Base-by-base conservation (phyloP, 2,113 vertebrate genomes). In the Clarias magur region DNA sequence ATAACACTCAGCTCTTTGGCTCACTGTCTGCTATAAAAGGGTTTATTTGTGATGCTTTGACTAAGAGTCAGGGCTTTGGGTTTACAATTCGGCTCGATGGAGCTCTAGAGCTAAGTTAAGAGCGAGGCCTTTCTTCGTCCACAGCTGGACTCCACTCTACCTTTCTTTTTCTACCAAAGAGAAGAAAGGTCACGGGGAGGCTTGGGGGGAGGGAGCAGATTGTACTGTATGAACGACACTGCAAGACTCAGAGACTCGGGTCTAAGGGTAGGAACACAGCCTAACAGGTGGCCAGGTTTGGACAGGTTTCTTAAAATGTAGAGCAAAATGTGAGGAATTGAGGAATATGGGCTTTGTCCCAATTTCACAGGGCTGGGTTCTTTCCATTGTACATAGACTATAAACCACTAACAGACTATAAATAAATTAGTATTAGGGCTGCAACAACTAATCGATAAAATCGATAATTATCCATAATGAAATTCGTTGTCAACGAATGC, bases 291-390 rank as follows among this genome's bases (percentile, higher is more conserved):
- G 48, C 13, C 13, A 27, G 72, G 30, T 15, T 56, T 25, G 25
- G 5, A 25, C 6, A 27, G 53, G 76, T 57, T 27, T 30, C 0
- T 21, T 25, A 21, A 76, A 76, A 76, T 23, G 54, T 56, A 60
- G 68, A 86, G 81, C 17, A 48, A 48, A 48, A 48, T 48, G 1
- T 56, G 60, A 85, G 67, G 21, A 59, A 19, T 53, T 25, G 7
- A 21, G 34, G 56, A 60, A 88, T 79, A 23, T 48, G 56, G 63
- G 63, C 56, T 68, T 68, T 17, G 83, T 62, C 42, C 80, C 84
- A 5, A 25, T 86, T 88, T 83, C 70, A 85, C 48, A 82, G 42
- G 60, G 27, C 27, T 63, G 78, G 9, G 80, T 85, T 75, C 27
- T 25, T 25, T 65, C 25, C 62, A 23, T 38, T 70, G 54, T 83